Evolutionary conservation across 2,797 vertebrate genomes (phyloP), one percentile per base, ranked within the genome.

Genomic region (Esox masquinongy): DNA sequence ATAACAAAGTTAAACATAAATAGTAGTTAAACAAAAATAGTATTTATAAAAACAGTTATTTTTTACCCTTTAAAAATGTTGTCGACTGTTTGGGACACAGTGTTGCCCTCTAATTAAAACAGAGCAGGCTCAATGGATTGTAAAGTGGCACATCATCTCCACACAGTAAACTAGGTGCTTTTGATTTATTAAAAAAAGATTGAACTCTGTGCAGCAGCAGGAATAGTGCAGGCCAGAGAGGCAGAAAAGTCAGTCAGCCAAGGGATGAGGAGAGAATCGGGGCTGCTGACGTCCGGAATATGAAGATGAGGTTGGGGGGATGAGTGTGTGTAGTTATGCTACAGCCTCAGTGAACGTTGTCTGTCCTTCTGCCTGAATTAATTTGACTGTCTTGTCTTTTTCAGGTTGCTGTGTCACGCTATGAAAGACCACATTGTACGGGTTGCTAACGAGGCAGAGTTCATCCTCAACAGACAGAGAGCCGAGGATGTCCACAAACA

Each of bases 351-450:
- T 53, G 16, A 11, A 17, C 4, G 50, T 17, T 0, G 16, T 51
- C 50, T 56, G 51, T 56, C 51, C 19, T 17, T 5, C 0, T 19
- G n/a, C 19, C 50, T 51, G 15, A 43, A 43, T 43, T 43, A 2
- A 43, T 43, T 43, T 43, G 29, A 24, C n/a, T 19, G 4, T n/a
- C 49, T 19, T 73, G 14, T 24, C 22, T 70, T 15, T 72, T 51
- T 66, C 80, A 99, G 97, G 87, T 93, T 99, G 74, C 88, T 99
- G 43, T 99, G 98, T 86, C 97, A 99, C 68, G 97, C 97, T 73
- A 99, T 99, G 98, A 99, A 99, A 91, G 97, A 99, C 89, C 98
- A 99, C 82, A 98, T 99, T 70, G 97, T 99, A 1, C 96, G 97
- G 12, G 98, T 99, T 0, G 97, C 97, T 80, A 99, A 99, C 67